Evolutionary conservation across 53 echinoderm and acorn worm species (phyloP).

Genomic region (Hippasteria phrygiana): DNA sequence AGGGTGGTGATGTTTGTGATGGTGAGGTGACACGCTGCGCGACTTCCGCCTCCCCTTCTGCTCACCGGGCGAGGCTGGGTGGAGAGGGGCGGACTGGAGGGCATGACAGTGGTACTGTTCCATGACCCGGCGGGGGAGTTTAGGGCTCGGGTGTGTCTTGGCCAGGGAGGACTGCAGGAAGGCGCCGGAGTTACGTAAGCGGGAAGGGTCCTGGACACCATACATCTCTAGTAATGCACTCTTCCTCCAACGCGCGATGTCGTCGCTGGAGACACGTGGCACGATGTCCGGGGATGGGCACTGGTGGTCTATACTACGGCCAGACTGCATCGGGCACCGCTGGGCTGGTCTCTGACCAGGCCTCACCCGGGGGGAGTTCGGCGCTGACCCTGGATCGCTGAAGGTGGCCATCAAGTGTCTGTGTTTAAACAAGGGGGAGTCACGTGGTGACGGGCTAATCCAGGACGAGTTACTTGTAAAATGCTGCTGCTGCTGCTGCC

Average conservation of each 20-base stretch:
- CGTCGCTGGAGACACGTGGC: constrained; percentile 28
- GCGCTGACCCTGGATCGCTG: constrained; percentile 49
- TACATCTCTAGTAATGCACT: constrained; percentile 32
- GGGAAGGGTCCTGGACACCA: constrained; percentile 26
- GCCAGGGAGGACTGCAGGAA: constrained; percentile 53
- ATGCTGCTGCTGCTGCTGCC: constrained; percentile 23
- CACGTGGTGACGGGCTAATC: constrained; percentile 13
- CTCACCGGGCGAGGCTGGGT: not conserved
- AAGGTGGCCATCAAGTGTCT: constrained; percentile 46
- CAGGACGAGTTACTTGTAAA: not conserved
- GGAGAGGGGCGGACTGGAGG: constrained; percentile 11
- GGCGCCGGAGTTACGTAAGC: not conserved
- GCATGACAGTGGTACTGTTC: constrained; percentile 59
- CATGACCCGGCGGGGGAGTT: constrained; percentile 46
- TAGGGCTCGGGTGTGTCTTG: constrained; percentile 58
- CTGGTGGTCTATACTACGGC: constrained; percentile 33
- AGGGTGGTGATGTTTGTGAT: constrained; percentile 72
- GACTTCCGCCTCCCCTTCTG: constrained; percentile 81
- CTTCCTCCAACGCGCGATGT: constrained; percentile 38
- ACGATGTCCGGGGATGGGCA: constrained; percentile 47
- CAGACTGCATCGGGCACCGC: constrained; percentile 5
- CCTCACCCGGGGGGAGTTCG: constrained; percentile 40
- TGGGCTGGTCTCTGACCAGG: not conserved
- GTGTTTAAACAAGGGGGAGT: constrained; percentile 46
- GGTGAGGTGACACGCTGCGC: constrained; percentile 90